Percentiles rank a stretch among this genome's conserved stretches.
These are phyloP conservation scores for Otus sunia DNA, from an alignment of 2,113 vertebrate genomes.

Conservation along the genomic window DNA sequence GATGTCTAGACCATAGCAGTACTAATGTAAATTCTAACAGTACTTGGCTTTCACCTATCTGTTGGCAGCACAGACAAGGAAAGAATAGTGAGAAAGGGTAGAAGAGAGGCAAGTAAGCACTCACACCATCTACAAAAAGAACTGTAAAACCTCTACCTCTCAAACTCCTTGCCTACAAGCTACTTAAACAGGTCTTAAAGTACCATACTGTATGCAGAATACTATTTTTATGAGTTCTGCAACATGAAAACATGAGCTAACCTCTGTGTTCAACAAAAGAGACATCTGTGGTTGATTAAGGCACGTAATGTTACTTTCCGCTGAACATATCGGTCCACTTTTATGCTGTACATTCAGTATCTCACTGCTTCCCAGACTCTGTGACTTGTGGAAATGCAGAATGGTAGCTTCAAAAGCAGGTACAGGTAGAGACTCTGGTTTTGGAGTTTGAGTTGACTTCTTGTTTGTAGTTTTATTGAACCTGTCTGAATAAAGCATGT, in stretches of 20 bases:
- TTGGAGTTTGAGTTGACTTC: constrained; percentile 53
- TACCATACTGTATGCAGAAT: background rate
- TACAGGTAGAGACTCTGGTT: constrained; percentile 21
- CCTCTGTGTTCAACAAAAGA: background rate
- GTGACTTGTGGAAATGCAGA: constrained; percentile 69
- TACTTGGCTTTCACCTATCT: background rate
- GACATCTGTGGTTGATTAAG: background rate
- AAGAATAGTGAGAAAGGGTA: background rate
- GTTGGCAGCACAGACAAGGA: background rate
- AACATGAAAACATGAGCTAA: background rate
- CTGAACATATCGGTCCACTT: constrained; percentile 5
- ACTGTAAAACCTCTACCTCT: background rate
- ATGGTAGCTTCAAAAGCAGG: constrained; percentile 53
- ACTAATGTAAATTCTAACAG: background rate
- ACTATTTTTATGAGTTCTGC: background rate
- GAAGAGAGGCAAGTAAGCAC: background rate
- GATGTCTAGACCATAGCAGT: background rate
- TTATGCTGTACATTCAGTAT: background rate
- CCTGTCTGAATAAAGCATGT: constrained; percentile 54
- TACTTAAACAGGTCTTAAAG: background rate
- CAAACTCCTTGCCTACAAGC: background rate
- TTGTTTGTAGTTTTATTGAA: constrained; percentile 49
- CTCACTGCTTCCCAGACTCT: constrained; percentile 1
- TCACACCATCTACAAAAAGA: background rate
- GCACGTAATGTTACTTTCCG: background rate